Evolutionary conservation across 2,113 vertebrate genomes (phyloP).

Genomic region (Lophotis ruficrista): DNA sequence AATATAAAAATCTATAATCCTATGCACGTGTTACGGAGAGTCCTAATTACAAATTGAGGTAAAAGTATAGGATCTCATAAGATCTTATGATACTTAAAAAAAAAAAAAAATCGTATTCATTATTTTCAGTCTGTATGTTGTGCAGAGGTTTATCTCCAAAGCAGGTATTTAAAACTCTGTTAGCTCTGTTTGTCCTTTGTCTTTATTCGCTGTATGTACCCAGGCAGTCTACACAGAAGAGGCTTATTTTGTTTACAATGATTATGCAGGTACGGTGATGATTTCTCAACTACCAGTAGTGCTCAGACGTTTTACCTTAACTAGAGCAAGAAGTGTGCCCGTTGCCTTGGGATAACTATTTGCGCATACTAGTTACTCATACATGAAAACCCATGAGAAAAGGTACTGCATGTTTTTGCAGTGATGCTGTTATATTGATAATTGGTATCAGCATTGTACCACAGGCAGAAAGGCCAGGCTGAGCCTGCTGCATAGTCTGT

Average conservation of each 20-base stretch:
- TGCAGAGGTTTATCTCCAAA: not conserved
- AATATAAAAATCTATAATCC: not conserved
- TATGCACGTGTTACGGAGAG: not conserved
- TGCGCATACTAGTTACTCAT: not conserved
- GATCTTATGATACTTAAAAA: not conserved
- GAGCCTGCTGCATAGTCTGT: not conserved
- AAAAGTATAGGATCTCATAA: not conserved
- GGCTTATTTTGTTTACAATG: not conserved
- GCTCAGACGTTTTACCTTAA: not conserved
- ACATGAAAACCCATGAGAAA: not conserved
- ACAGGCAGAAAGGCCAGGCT: not conserved
- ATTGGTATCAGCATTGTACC: not conserved
- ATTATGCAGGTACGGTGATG: not conserved
- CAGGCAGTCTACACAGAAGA: not conserved
- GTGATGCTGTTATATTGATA: accelerated
- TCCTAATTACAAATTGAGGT: not conserved
- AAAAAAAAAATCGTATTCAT: not conserved
- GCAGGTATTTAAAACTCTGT: not conserved
- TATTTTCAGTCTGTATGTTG: not conserved
- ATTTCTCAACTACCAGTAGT: not conserved
- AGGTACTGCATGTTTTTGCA: not conserved
- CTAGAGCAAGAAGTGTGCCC: not conserved
- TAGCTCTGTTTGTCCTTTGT: not conserved
- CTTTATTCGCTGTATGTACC: not conserved
- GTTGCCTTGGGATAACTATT: not conserved